Evolutionary conservation across 1,140 invertebrate genomes (phyloP), one percentile per base, ranked within the genome.

Genomic region (Cyphomyrmex costatus): DNA sequence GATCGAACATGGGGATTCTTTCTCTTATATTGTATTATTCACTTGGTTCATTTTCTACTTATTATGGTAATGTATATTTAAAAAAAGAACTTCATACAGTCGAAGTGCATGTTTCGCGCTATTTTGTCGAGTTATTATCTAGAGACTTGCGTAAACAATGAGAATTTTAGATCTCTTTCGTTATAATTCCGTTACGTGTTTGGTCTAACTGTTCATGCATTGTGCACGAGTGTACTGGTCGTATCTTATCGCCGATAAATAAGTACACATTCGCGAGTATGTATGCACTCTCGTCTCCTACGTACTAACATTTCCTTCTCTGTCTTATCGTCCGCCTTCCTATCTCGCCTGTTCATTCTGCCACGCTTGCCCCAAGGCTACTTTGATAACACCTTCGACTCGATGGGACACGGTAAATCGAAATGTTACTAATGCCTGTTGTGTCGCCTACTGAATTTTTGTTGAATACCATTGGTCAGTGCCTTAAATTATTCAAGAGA

Each of bases 171-270:
- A 82, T 82, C 36, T n/a, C 42, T 83, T 82, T 83, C 27, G 56
- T 83, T 82, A 82, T 30, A 82, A 46, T 73, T 73, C 24, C 36
- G 66, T 56, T 82, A 73, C 24, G 53, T 46, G 79, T 19, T 46
- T 24, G 21, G 21, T 83, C n/a, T 83, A 73, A 83, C 53, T 60
- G 79, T 74, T 61, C n/a, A 73, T 60, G 30, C 42, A 82, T 73
- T 49, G 46, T 56, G 80, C 76, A 56, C 66, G 36, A 68, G 61
- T 76, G 78, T 46, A 68, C 42, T 36, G 58, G 46, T 49, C 63
- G 42, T 90, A 91, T 91, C 90, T 91, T 90, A 90, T 91, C 90
- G 85, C 33, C 68, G 86, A 90, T 91, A 91, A 90, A 88, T 88
- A 88, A 82, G 71, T 86, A 80, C 78, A 85, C 74, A 80, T 89